Conservation (phyloP, 2,888 invertebrate species). For the Xestia xanthographa region DNA sequence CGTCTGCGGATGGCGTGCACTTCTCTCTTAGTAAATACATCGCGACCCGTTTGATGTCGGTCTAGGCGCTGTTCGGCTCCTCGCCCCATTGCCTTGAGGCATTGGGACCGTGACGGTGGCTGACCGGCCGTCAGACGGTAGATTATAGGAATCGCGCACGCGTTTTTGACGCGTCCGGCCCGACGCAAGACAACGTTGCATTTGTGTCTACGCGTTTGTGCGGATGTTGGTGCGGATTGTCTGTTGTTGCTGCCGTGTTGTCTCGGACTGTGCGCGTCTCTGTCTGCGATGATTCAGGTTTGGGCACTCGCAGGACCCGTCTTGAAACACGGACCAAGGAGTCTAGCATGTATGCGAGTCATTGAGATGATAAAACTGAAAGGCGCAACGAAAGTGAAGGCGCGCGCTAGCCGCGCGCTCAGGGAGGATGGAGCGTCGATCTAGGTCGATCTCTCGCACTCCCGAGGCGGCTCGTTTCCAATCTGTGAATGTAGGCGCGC, state of each 20-base stretch:
- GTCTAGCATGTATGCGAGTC: conserved; percentile 92
- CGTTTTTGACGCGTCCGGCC: conserved; percentile 74
- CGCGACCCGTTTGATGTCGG: conserved; percentile 89
- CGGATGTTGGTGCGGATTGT: conserved; percentile 72
- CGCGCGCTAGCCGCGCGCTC: conserved; percentile 77
- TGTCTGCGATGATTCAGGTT: conserved; percentile 81
- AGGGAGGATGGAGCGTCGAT: conserved; percentile 85
- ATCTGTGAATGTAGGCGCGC: conserved; percentile 87
- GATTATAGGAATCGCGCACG: conserved; percentile 68
- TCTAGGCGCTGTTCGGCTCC: conserved; percentile 79
- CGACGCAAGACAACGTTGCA: conserved; percentile 73
- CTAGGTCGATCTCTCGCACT: conserved; percentile 86
- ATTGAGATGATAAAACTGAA: conserved; percentile 74
- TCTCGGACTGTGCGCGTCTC: conserved; percentile 77
- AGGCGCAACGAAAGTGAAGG: conserved; percentile 93
- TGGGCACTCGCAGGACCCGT: conserved; percentile 92
- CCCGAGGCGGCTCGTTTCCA: conserved; percentile 90
- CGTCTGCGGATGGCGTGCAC: conserved; percentile 70
- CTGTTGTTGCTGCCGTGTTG: conserved; percentile 73
- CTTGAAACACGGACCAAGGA: conserved; percentile 89
- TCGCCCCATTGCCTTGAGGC: conserved; percentile 19
- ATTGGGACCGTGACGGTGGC: conserved; percentile 35
- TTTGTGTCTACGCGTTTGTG: conserved; percentile 74
- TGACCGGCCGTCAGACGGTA: conserved; percentile 62
- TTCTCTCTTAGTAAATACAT: conserved; percentile 87